Percentiles rank a stretch among this genome's conserved stretches.
Conservation (phyloP, 2,797 vertebrate genomes). For the Anas acuta region DNA sequence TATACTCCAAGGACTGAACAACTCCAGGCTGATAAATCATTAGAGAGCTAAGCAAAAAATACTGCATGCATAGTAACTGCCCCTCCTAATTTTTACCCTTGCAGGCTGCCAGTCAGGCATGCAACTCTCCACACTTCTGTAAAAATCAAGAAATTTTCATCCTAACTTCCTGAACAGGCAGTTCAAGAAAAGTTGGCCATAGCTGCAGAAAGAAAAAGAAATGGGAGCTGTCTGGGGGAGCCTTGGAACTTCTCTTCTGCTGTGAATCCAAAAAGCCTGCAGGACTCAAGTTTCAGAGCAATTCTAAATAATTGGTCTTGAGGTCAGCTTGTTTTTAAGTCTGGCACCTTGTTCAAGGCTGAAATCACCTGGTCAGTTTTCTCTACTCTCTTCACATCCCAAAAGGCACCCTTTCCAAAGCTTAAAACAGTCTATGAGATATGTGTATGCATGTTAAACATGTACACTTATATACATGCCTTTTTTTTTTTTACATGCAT, state of each 20-base stretch:
- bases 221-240: not conserved
- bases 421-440: not conserved
- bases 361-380: not conserved
- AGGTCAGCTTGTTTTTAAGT: not conserved
- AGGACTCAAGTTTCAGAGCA: not conserved
- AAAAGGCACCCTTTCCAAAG: not conserved
- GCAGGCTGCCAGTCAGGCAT: accelerated
- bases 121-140: not conserved
- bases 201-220: not conserved
- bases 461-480: not conserved
- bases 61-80: accelerated
- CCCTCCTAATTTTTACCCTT: not conserved
- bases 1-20: not conserved
- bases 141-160: not conserved
- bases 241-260: not conserved
- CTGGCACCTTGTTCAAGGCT: not conserved
- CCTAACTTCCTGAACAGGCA: not conserved
- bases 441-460: not conserved
- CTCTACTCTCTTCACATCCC: not conserved
- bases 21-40: not conserved
- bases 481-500: no score
- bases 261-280: not conserved
- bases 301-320: not conserved
- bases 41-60: not conserved
- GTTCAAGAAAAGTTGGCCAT: not conserved